These are phyloP conservation scores for Chrysemys picta DNA, from an alignment of 2,113 vertebrate species.

Conservation along the genomic window DNA sequence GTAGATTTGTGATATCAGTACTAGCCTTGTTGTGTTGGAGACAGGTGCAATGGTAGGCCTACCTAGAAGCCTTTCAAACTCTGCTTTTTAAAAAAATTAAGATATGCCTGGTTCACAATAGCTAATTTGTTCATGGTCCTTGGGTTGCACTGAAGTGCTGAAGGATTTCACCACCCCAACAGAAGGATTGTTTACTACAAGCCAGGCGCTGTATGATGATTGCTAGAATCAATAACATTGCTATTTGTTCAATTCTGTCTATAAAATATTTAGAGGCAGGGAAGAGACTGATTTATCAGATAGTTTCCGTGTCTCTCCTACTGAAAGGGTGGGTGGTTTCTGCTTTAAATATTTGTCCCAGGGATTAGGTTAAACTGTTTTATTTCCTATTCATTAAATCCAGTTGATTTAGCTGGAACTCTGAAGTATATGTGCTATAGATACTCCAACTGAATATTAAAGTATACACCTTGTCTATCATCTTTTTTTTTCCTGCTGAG, in stretches of 20 bases:
- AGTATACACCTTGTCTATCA: neutral
- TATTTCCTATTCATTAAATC: neutral
- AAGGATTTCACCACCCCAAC: slow-evolving; percentile 34
- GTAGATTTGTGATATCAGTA: slow-evolving; percentile 36
- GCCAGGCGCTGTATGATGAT: neutral
- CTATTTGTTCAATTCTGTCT: slow-evolving; percentile 4
- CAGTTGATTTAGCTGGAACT: neutral
- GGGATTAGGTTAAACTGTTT: neutral
- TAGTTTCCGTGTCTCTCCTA: neutral
- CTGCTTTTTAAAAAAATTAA: neutral
- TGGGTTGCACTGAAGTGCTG: slow-evolving; percentile 16
- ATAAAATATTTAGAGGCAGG: neutral
- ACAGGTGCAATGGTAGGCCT: slow-evolving; percentile 25
- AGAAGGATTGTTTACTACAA: slow-evolving; percentile 17
- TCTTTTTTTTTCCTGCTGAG: neutral
- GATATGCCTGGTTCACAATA: slow-evolving; percentile 23
- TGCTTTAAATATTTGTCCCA: neutral
- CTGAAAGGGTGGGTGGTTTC: neutral
- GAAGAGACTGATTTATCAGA: neutral
- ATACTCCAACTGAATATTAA: neutral
- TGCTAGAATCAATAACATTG: neutral
- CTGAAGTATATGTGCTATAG: neutral
- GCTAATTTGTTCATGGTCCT: slow-evolving; percentile 39
- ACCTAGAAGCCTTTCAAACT: slow-evolving; percentile 9
- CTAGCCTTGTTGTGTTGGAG: slow-evolving; percentile 22